Evolutionary conservation across 1,140 invertebrate species (phyloP).

Genomic region (Pseudobourletiella spinata): DNA sequence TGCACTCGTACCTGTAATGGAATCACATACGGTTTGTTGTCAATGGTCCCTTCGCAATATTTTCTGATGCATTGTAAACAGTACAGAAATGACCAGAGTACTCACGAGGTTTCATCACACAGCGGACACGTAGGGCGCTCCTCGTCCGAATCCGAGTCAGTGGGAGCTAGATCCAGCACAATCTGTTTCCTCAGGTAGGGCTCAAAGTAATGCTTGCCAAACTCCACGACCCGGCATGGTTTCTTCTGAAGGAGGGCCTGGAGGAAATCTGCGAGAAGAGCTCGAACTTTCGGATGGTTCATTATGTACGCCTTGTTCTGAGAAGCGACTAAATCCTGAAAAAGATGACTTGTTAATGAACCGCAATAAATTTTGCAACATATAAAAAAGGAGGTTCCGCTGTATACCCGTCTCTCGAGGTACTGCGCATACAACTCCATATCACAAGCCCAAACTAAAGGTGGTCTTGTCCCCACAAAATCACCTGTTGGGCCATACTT

Average conservation of each 20-base stretch:
- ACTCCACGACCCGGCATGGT: slow-evolving; percentile 22
- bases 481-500: slow-evolving; percentile 3
- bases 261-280: slow-evolving; percentile 29
- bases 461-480: slow-evolving; percentile 15
- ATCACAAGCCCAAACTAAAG: slow-evolving; percentile 28
- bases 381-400: neutral
- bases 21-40: no score
- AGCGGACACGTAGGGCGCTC: no score
- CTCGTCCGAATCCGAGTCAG: neutral
- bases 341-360: no score
- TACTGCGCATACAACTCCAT: slow-evolving; percentile 30
- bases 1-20: no score
- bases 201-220: slow-evolving; percentile 25
- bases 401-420: slow-evolving; percentile 13
- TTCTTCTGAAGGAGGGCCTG: slow-evolving; percentile 24
- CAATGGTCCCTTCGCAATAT: no score
- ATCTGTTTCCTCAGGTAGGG: slow-evolving; percentile 1
- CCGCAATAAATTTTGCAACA: no score
- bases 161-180: neutral
- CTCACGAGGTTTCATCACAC: no score
- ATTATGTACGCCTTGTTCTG: slow-evolving; percentile 24
- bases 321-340: slow-evolving; percentile 15
- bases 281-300: slow-evolving; percentile 25
- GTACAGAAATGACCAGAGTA: no score
- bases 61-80: no score